These are phyloP conservation scores for Ictalurus furcatus DNA, from an alignment of 2,113 vertebrate species.

Conservation along the genomic window DNA sequence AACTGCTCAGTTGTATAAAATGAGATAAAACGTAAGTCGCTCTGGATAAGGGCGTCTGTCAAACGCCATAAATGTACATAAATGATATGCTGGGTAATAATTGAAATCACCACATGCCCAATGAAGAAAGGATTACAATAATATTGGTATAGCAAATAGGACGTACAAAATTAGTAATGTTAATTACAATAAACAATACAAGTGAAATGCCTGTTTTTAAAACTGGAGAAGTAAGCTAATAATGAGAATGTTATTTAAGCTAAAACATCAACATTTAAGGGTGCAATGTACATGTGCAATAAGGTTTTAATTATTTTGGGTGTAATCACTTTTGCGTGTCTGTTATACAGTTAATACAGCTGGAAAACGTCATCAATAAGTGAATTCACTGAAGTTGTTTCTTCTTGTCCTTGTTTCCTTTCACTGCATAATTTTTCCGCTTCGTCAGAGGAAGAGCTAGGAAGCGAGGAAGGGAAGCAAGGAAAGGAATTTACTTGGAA, in stretches of 20 bases:
- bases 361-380: background rate
- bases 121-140: background rate
- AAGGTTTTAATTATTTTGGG: background rate
- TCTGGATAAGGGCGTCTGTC: no score
- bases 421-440: background rate
- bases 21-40: no score
- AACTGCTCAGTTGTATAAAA: no score
- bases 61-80: no score
- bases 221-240: background rate
- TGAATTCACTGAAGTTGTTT: background rate
- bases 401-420: background rate
- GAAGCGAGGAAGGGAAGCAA: background rate
- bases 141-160: no score
- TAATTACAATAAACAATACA: background rate
- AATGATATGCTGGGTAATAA: background rate
- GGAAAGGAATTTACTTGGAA: background rate
- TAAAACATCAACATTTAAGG: background rate
- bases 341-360: background rate
- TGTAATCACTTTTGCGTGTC: background rate
- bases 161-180: no score
- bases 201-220: background rate
- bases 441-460: background rate
- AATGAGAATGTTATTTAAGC: background rate
- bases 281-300: background rate
- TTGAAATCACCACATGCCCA: background rate